Base-by-base conservation (phyloP, 2,888 invertebrate genomes). In the Pantelozetes paolii region DNA sequence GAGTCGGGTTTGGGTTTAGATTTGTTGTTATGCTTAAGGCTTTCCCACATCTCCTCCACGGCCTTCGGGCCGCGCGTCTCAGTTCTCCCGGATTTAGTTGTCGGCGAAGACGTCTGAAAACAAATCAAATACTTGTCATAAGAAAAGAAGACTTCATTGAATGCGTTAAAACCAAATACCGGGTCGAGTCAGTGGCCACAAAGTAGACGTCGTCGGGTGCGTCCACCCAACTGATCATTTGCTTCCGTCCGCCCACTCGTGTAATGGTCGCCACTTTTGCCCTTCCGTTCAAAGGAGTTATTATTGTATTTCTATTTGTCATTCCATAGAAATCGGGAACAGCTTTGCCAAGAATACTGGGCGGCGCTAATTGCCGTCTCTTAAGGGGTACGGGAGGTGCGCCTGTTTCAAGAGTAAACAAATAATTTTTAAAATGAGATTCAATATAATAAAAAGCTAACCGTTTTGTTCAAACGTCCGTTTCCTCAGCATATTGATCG, bases 161-260 rank as follows among this genome's bases (percentile, higher is more conserved):
- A 23, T 57, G 23, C n/a, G n/a, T n/a, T n/a, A n/a, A n/a, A n/a
- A 64, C 5, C 26, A n/a, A 72, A 72, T 85, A 94, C 95, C 91
- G 95, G 84, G 91, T 91, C 79, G 88, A 87, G 80, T 92, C 91
- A 67, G 92, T 93, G 80, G 94, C 94, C 82, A 91, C 88, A 85
- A 94, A 96, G 85, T 93, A 96, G 78, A 96, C 90, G 85, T 97
- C 96, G 82, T 97, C 96, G 28, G 95, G 95, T 75, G 95, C 95
- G 84, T 97, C 96, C 90, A 94, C 94, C 94, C 94, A 95, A 81
- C 94, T 94, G 82, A 95, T 93, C 80, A 94, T 92, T 84, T 93
- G 94, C 81, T 94, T 93, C 74, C 81, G 80, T 76, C 82, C 80
- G 45, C 88, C 88, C 28, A 90, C 88, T 76, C 91, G 87, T 75